Evolutionary conservation across 2,888 invertebrate genomes (phyloP), one percentile per base, ranked within the genome.

Genomic region (Lepidocyrtoides sp.): DNA sequence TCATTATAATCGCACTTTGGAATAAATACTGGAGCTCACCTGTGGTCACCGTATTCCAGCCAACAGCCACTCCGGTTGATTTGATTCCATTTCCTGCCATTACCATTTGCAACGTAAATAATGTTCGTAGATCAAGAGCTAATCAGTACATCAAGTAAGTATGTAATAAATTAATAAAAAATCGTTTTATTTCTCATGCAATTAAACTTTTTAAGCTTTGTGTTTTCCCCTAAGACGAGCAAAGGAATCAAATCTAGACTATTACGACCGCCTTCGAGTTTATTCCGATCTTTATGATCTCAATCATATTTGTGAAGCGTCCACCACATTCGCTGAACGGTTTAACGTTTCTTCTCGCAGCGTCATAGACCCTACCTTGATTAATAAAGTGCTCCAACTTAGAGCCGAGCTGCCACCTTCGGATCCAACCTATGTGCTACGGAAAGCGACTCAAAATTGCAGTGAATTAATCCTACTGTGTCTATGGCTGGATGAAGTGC

Each of bases 401-500:
- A 41, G 77, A 36, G 20, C 44, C 2, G 29, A 83, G n/a, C 48
- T 89, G 4, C 89, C 89, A 0, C 3, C n/a, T 1, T 83, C 89
- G 0, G 89, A 89, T n/a, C 89, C 89, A 0, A 63, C 72, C 0
- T 29, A 23, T 23, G 83, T 89, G 5, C 20, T 89, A 20, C 54
- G 83, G 17, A 89, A 89, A 36, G 97, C 97, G 14, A 97, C 97
- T 0, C 97, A 97, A 94, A 97, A 97, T 0, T 98, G 98, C 94
- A 96, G 96, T 12, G 97, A 97, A 94, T 97, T 98, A 97, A 94
- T 98, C 23, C 95, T 96, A 17, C 95, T 96, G 29, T 98, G 98
- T 94, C 95, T 96, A 89, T 98, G 97, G 96, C 96, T 97, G 92
- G 96, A 96, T 0, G 95, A 95, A n/a, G 94, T 93, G 0, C 96